Conservation (phyloP, 2,888 invertebrate genomes). For the Amphiduros pacificus region DNA sequence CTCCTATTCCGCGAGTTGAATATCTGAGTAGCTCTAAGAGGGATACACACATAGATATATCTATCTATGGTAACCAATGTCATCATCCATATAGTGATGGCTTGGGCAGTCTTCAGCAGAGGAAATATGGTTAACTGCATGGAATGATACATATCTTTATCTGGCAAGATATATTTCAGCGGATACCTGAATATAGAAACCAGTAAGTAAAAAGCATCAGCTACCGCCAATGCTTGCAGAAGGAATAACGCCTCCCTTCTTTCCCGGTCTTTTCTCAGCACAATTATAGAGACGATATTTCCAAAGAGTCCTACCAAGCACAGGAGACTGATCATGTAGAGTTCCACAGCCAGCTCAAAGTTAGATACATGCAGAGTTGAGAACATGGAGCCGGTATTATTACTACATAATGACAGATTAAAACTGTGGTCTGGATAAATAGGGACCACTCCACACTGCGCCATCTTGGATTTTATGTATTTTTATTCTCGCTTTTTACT, state of each 20-base stretch:
- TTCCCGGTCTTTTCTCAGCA: conserved; percentile 25
- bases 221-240: conserved; percentile 27
- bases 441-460: too few relatives aligned
- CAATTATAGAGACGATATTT: conserved; percentile 25
- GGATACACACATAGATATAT: conserved; percentile 28
- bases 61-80: conserved; percentile 31
- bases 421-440: too few relatives aligned
- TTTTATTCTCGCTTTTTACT: too few relatives aligned
- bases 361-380: not conserved
- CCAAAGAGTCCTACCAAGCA: conserved; percentile 24
- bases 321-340: conserved; percentile 25
- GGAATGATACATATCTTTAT: conserved; percentile 1
- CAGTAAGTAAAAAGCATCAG: conserved; percentile 27
- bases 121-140: conserved; percentile 29
- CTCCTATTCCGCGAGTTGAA: conserved; percentile 21
- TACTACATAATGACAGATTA: too few relatives aligned
- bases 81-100: conserved; percentile 32
- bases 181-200: conserved; percentile 29
- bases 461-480: too few relatives aligned
- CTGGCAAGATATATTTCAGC: conserved; percentile 21
- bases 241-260: conserved; percentile 24
- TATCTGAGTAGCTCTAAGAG: conserved; percentile 20
- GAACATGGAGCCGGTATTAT: too few relatives aligned
- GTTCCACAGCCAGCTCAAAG: conserved; percentile 9
- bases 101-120: conserved; percentile 29